These are phyloP conservation scores for Coreoperca whiteheadi DNA, from an alignment of 2,113 vertebrate species.

Conservation along the genomic window DNA sequence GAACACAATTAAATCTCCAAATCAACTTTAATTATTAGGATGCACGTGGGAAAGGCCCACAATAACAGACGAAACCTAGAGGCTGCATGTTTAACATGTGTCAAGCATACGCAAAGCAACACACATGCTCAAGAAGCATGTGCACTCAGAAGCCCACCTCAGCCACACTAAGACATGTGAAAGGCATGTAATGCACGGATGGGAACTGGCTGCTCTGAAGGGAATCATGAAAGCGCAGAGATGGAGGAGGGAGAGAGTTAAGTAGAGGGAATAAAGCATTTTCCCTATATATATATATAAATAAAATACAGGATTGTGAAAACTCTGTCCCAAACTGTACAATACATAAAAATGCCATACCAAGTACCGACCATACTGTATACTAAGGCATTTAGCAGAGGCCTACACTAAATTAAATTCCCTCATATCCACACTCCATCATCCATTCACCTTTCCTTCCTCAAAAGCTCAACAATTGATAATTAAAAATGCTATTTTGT, in stretches of 20 bases:
- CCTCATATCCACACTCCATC: no score
- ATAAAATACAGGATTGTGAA: slow-evolving; percentile 10
- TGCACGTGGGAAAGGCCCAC: neutral
- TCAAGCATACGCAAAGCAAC: neutral
- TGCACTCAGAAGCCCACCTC: slow-evolving; percentile 32
- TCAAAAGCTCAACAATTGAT: no score
- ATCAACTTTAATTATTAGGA: slow-evolving; percentile 18
- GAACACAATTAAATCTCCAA: slow-evolving; percentile 2
- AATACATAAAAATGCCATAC: no score
- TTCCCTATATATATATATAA: no score
- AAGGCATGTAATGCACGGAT: slow-evolving; percentile 43
- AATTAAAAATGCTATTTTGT: no score
- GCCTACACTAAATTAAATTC: no score
- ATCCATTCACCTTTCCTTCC: no score
- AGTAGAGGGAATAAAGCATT: neutral
- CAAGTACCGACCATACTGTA: no score
- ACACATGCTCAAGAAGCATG: neutral
- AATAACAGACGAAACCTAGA: neutral
- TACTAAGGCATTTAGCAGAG: no score
- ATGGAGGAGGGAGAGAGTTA: slow-evolving; percentile 6
- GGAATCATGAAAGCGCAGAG: slow-evolving; percentile 50
- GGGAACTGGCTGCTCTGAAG: slow-evolving; percentile 37
- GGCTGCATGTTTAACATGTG: neutral
- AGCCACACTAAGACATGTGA: slow-evolving; percentile 38
- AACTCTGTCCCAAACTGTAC: neutral